Base-by-base conservation (phyloP, 2,797 vertebrate genomes). In the Clarias laeviceps region DNA sequence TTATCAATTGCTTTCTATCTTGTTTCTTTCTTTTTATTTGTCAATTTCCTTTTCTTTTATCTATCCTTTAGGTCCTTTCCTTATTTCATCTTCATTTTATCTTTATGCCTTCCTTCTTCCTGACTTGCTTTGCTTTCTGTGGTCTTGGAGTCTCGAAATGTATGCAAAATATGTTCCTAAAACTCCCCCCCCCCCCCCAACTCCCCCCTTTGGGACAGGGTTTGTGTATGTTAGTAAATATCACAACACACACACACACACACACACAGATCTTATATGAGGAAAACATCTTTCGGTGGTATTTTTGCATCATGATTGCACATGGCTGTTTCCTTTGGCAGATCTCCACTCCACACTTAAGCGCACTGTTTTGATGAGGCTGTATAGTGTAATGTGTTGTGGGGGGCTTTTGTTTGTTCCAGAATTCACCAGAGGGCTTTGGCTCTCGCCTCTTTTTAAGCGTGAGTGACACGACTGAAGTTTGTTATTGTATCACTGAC, bases 111-210 rank as follows among this genome's bases (percentile, higher is more conserved):
- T 7, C 20, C 20, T 22, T 61, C 5, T 24, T 24, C 24, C 59
- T 73, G 40, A 40, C 40, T 40, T 40, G 40, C 40, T 7, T 50
- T 50, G 11, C 45, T 11, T 12, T 50, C 45, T 50, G 45, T 50
- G 45, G 11, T 50, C 45, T 50, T 50, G 45, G 27, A 32, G 27
- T 66, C 64, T 5, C 11, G n/a, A 29, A 66, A 32, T 29, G 27
- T 66, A 5, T 29, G 64, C 27, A 29, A 2, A 29, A 66, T 66
- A 66, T 17, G 64, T 27, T 66, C 27, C 64, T 5, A 40, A 40
- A 37, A 2, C 14, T 1, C 0, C 0, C 1, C 4, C n/a, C 64
- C 2, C 1, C 12, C 24, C 0, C 0, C 1, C 4, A 12, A 27
- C 2, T 0, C 12, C 24, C 11, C 62, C 3, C 3, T 64, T 27